Conservation (phyloP, 2,113 vertebrate species). For the Morone saxatilis region DNA sequence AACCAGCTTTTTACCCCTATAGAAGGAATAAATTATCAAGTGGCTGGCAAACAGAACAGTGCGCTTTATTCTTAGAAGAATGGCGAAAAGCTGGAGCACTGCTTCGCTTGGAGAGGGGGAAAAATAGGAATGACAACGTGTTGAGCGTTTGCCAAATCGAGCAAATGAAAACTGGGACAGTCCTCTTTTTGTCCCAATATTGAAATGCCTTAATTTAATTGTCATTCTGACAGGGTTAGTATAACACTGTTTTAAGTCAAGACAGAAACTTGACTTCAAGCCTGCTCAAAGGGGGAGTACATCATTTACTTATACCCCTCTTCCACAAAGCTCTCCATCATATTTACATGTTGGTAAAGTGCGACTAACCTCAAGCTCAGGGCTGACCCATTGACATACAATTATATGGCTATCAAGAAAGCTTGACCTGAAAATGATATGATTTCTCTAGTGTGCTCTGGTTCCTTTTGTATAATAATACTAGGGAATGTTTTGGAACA, state of each 20-base stretch:
- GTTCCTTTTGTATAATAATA: too few species aligned
- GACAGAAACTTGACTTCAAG: neutral
- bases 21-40: slow-evolving; percentile 78
- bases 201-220: slow-evolving; percentile 32
- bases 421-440: too few species aligned
- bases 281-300: neutral
- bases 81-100: slow-evolving; percentile 38
- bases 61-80: slow-evolving; percentile 69
- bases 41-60: slow-evolving; percentile 57
- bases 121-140: slow-evolving; percentile 19
- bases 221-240: slow-evolving; percentile 1
- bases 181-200: slow-evolving; percentile 24
- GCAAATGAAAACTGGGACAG: slow-evolving; percentile 29
- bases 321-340: too few species aligned
- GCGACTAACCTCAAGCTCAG: too few species aligned
- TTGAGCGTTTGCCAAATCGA: slow-evolving; percentile 40
- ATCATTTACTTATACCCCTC: too few species aligned
- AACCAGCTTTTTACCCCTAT: slow-evolving; percentile 73
- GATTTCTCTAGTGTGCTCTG: too few species aligned
- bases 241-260: neutral
- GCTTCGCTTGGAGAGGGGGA: slow-evolving; percentile 26
- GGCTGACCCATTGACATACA: too few species aligned
- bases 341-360: too few species aligned
- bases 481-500: neutral
- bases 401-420: too few species aligned